Evolutionary conservation across 2,113 vertebrate genomes (phyloP).

Genomic region (Crotalus tigris): DNA sequence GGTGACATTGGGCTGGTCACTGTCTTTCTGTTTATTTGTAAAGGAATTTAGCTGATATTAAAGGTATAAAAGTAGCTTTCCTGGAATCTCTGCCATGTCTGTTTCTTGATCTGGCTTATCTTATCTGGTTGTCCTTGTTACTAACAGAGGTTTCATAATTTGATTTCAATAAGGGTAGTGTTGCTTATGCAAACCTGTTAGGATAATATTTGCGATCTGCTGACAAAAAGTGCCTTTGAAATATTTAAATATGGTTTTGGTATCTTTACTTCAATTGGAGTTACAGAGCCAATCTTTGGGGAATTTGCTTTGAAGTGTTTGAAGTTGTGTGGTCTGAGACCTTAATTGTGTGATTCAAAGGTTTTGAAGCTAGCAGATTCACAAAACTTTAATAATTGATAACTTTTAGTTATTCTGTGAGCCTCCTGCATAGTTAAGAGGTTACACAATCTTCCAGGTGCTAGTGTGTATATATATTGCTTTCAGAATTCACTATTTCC

Average conservation of each 20-base stretch:
- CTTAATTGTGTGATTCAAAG: constrained; percentile 13
- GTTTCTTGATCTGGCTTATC: not conserved
- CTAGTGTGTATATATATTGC: not conserved
- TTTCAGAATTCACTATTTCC: not conserved
- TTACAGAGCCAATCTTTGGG: not conserved
- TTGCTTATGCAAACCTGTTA: not conserved
- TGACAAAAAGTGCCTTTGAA: constrained; percentile 2
- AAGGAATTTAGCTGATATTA: not conserved
- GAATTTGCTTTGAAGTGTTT: not conserved
- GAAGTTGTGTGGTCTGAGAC: not conserved
- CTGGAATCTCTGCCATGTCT: not conserved
- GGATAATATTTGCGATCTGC: not conserved
- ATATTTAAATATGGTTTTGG: not conserved
- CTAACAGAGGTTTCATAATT: not conserved
- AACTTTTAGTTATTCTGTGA: constrained; percentile 1
- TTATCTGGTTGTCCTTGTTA: not conserved
- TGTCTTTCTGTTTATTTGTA: not conserved
- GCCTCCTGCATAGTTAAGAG: not conserved
- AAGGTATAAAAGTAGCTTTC: not conserved
- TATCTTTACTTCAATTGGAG: not conserved
- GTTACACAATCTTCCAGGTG: not conserved
- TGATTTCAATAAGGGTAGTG: not conserved
- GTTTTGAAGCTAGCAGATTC: not conserved
- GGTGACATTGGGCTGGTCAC: not conserved
- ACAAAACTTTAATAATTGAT: not conserved